Evolutionary conservation across 2,797 vertebrate genomes (phyloP).

Genomic region (Nannoperca australis): DNA sequence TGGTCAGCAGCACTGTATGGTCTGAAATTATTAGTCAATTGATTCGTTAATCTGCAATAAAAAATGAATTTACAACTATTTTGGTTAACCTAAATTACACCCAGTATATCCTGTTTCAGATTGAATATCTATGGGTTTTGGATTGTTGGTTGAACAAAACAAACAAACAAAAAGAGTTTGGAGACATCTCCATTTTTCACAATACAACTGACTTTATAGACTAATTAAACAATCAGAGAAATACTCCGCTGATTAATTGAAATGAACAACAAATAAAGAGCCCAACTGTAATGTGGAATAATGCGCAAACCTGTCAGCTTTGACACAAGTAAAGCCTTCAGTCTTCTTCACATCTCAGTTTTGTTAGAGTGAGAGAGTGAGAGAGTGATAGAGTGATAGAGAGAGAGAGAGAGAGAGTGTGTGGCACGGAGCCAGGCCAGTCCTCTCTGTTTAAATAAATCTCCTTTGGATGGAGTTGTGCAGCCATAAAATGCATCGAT

Average conservation of each 20-base stretch:
- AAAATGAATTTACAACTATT: not conserved
- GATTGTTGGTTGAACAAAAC: not conserved
- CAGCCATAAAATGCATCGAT: slow-evolving; percentile 83
- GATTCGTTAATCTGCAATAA: not conserved
- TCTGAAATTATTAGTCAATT: not conserved
- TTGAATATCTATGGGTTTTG: not conserved
- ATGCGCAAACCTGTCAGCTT: slow-evolving; percentile 19
- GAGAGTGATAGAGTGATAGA: no score
- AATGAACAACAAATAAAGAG: not conserved
- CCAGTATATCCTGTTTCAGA: no score
- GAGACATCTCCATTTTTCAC: not conserved
- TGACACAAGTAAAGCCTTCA: slow-evolving; percentile 16
- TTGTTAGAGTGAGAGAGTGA: slow-evolving; percentile 62
- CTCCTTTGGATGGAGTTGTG: slow-evolving; percentile 78
- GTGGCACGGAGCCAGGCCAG: slow-evolving; percentile 63
- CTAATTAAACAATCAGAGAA: not conserved
- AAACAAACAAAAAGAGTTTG: not conserved
- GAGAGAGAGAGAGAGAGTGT: slow-evolving; percentile 25
- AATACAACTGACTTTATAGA: no score
- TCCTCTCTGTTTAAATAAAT: slow-evolving; percentile 85
- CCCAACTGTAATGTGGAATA: not conserved
- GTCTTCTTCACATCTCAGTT: slow-evolving; percentile 43
- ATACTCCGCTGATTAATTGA: not conserved
- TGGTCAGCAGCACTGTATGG: not conserved
- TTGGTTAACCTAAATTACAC: not conserved